Evolutionary conservation across 35 echinoderm and acorn worm genomes (phyloP).

Genomic region (Heliocidaris tuberculata): DNA sequence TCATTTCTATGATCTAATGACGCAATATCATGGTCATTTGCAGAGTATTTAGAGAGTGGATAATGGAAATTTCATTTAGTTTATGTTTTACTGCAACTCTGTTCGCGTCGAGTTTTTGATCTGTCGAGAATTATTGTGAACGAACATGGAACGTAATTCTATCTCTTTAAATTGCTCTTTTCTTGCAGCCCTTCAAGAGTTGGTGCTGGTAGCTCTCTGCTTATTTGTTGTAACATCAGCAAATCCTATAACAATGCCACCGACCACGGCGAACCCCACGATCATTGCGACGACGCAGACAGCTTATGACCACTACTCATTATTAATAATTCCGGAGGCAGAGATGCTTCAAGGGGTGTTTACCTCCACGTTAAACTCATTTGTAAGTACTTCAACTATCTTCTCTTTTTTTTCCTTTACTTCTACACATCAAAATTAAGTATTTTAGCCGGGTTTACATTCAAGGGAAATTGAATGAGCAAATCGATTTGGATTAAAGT

Average conservation of each 20-base stretch:
- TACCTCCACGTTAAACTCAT: background rate
- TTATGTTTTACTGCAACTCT: background rate
- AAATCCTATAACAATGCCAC: background rate
- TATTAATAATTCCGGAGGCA: no score
- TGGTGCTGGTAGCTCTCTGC: background rate
- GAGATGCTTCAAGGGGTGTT: background rate
- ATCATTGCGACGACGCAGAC: background rate
- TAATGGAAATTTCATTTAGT: background rate
- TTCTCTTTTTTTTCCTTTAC: background rate
- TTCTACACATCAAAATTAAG: background rate
- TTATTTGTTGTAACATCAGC: background rate
- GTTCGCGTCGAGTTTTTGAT: background rate
- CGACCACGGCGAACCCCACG: background rate
- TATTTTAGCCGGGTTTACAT: no score
- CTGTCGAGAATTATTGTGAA: background rate
- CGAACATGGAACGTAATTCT: background rate
- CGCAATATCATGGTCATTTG: background rate
- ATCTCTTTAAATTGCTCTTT: background rate
- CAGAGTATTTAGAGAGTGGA: background rate
- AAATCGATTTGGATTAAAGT: no score
- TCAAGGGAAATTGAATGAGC: no score
- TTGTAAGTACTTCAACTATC: background rate
- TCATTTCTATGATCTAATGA: background rate
- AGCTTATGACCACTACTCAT: no score
- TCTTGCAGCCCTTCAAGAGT: background rate